A percentile compares a stretch with the other conserved stretches of the same genome.
phyloP scores from a whole-genome alignment of 2,888 invertebrate genomes.

The Myopa testacea region DNA sequence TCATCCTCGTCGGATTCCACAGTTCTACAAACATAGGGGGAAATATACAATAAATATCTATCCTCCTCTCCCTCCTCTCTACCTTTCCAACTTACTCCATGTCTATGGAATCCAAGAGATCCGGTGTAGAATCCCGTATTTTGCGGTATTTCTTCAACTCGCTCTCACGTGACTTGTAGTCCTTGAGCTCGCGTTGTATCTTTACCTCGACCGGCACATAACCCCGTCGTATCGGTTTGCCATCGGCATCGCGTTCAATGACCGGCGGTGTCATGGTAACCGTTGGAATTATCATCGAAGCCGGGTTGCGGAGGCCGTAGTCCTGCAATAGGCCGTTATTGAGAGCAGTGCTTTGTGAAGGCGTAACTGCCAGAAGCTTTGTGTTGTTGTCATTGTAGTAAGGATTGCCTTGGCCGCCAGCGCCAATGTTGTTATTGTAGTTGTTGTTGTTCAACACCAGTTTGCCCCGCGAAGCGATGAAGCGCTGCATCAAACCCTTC shows the following conservation, averaged over 20 bases:
- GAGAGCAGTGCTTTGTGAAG: slow-evolving; percentile 40
- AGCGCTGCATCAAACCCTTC: slow-evolving; percentile 86
- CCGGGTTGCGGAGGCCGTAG: slow-evolving; percentile 36
- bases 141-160: slow-evolving; percentile 80
- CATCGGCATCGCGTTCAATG: slow-evolving; percentile 72
- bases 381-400: slow-evolving; percentile 38
- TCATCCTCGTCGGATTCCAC: slow-evolving; percentile 72
- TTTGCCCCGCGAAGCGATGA: slow-evolving; percentile 84
- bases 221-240: slow-evolving; percentile 78
- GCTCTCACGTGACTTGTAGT: slow-evolving; percentile 84
- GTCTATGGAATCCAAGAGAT: slow-evolving; percentile 74
- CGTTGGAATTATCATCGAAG: slow-evolving; percentile 56
- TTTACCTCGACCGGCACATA: slow-evolving; percentile 89
- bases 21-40: slow-evolving; percentile 48
- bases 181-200: slow-evolving; percentile 86
- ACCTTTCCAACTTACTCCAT: slow-evolving; percentile 68
- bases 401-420: slow-evolving; percentile 19
- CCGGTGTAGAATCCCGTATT: slow-evolving; percentile 74
- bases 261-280: slow-evolving; percentile 66
- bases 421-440: slow-evolving; percentile 1
- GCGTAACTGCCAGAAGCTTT: slow-evolving; percentile 42
- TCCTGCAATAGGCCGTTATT: slow-evolving; percentile 55
- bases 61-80: neutral
- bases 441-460: slow-evolving; percentile 61
- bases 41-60: neutral